Percentiles rank a stretch among this genome's conserved stretches.
Conservation (phyloP, 2,797 vertebrate genomes). For the Peromyscus eremicus region DNA sequence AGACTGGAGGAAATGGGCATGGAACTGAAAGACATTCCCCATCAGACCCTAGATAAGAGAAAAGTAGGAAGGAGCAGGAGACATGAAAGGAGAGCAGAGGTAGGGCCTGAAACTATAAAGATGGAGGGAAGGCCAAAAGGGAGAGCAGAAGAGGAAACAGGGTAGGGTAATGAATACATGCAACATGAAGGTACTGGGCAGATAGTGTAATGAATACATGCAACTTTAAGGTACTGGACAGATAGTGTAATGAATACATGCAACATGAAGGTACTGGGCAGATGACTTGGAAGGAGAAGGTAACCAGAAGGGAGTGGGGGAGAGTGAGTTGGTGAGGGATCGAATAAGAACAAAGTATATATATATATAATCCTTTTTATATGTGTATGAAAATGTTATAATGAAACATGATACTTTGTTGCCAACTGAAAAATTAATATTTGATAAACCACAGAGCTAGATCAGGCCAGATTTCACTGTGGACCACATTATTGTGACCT, state of each 20-base stretch:
- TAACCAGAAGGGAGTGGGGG: background rate
- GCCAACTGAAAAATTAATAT: too few relatives aligned
- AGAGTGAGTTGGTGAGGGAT: background rate
- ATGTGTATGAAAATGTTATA: background rate
- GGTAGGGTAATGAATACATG: background rate
- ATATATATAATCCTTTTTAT: background rate
- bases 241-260: too few relatives aligned
- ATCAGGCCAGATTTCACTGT: background rate
- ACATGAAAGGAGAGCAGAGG: background rate
- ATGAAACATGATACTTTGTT: background rate
- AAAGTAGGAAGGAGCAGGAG: background rate
- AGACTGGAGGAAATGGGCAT: background rate
- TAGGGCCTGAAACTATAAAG: background rate
- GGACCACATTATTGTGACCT: background rate
- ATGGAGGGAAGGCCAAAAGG: background rate
- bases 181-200: background rate
- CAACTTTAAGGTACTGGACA: background rate
- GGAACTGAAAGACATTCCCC: background rate
- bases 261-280: too few relatives aligned
- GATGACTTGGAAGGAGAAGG: too few relatives aligned
- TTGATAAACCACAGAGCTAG: background rate
- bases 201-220: background rate
- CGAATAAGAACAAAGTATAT: background rate
- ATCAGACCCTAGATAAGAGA: background rate
- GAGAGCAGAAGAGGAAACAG: too few relatives aligned